Evolutionary conservation across 2,113 vertebrate genomes (phyloP), one percentile per base, ranked within the genome.

Genomic region (Centropus unirufus): DNA sequence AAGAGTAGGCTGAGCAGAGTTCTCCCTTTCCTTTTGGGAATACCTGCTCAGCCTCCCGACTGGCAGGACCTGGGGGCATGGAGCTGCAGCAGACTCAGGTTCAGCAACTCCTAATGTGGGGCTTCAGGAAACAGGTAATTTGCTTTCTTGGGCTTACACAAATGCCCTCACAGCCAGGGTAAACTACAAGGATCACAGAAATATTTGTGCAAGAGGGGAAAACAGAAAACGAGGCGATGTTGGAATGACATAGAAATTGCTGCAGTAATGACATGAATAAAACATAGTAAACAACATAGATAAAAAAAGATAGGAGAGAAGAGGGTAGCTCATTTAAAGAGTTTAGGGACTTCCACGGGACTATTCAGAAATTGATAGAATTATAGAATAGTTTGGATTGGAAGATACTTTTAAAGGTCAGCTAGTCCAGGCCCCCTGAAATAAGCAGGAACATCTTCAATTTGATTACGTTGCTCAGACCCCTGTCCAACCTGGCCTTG

Each of bases 251-350:
- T 14, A 74, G 89, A 89, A 92, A 89, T 47, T 70, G 20, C 46
- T 51, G 24, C 39, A 87, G 57, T 72, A 77, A 83, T 29, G 66
- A 57, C 63, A 46, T 46, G 19, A 5, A 7, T 36, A 36, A 36
- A 36, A 36, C 59, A 36, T 44, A 86, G 49, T 68, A 44, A 93
- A 86, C 59, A 88, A 47, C 22, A 36, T 0, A 70, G 79, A 92
- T 80, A 26, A 63, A 91, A 87, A 87, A 19, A 77, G 75, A 92
- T 81, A 90, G 13, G 14, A 87, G n/a, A 66, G 44, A 82, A 90
- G 57, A 57, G 52, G 61, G 72, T 49, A 86, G 57, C 30, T 67
- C 72, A 32, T 78, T 90, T 92, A 70, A 95, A 68, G 22, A 51
- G 46, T 22, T 15, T 2, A 2, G 27, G 3, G 63, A 54, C n/a